Conservation (phyloP, 2,113 vertebrate species). For the Pitta sordida region DNA sequence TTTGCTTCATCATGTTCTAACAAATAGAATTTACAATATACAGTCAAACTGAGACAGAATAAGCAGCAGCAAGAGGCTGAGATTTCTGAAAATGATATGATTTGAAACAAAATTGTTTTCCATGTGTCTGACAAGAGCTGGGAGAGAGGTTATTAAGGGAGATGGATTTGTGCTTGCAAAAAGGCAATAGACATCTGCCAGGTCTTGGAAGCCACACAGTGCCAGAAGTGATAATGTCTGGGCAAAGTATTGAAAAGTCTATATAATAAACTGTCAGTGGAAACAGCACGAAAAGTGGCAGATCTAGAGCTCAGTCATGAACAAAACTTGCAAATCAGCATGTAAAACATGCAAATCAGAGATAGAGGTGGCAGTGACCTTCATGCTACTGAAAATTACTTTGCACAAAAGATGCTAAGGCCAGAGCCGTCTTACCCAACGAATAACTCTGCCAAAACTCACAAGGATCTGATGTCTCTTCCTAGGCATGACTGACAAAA, state of each 20-base stretch:
- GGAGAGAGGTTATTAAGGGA: slow-evolving; percentile 27
- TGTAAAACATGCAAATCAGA: no score
- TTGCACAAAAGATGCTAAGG: neutral
- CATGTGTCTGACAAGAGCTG: slow-evolving; percentile 2
- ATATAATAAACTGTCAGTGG: neutral
- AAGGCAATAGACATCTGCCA: neutral
- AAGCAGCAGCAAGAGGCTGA: neutral
- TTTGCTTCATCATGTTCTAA: neutral
- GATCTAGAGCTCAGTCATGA: neutral
- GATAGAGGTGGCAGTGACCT: neutral
- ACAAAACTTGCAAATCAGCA: neutral
- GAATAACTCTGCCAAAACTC: neutral
- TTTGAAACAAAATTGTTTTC: slow-evolving; percentile 24
- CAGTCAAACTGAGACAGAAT: neutral
- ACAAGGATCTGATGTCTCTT: neutral
- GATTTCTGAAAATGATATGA: slow-evolving; percentile 29
- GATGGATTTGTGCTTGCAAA: neutral
- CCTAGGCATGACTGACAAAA: neutral
- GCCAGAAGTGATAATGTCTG: neutral
- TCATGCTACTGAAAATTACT: neutral
- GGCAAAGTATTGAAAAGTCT: neutral
- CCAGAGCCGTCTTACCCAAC: neutral
- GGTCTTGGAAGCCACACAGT: neutral
- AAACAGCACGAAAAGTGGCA: neutral
- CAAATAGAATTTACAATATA: neutral